Percentiles rank a stretch among this genome's conserved stretches.
Evolutionary conservation across 2,113 vertebrate genomes (phyloP).

Genomic region (Tupaia chinensis): DNA sequence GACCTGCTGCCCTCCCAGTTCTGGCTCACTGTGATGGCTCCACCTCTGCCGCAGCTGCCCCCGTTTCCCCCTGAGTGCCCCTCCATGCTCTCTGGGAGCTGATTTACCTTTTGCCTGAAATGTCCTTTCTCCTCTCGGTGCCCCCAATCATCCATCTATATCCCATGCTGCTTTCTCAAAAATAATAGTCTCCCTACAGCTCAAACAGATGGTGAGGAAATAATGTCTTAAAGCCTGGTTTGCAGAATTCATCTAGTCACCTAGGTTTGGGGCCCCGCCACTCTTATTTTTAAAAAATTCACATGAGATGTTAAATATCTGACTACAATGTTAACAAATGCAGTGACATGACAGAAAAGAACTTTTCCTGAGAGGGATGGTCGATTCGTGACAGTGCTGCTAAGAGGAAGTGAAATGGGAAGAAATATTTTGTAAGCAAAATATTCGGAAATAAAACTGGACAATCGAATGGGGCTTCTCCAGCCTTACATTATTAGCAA

Average conservation of each 20-base stretch:
- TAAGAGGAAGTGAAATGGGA: not conserved
- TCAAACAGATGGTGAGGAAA: not conserved
- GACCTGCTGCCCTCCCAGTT: not conserved
- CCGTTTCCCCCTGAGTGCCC: no score
- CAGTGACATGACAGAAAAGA: not conserved
- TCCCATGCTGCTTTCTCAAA: not conserved
- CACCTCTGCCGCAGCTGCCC: no score
- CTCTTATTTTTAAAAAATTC: not conserved
- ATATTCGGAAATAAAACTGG: not conserved
- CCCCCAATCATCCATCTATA: not conserved
- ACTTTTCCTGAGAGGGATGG: not conserved
- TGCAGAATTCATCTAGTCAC: not conserved
- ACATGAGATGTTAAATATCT: not conserved
- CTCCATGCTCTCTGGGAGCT: rapidly evolving
- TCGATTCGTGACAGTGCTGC: not conserved
- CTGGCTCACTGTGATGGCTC: rapidly evolving
- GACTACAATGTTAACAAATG: not conserved
- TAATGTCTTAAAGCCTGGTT: not conserved
- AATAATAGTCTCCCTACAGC: not conserved
- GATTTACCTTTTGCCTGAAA: not conserved
- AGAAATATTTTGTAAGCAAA: not conserved
- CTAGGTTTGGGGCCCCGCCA: not conserved
- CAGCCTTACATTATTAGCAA: not conserved
- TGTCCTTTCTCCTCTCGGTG: not conserved
- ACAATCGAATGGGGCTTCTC: not conserved